Evolutionary conservation across 2,113 vertebrate species (phyloP).

Genomic region (Nerophis ophidion): DNA sequence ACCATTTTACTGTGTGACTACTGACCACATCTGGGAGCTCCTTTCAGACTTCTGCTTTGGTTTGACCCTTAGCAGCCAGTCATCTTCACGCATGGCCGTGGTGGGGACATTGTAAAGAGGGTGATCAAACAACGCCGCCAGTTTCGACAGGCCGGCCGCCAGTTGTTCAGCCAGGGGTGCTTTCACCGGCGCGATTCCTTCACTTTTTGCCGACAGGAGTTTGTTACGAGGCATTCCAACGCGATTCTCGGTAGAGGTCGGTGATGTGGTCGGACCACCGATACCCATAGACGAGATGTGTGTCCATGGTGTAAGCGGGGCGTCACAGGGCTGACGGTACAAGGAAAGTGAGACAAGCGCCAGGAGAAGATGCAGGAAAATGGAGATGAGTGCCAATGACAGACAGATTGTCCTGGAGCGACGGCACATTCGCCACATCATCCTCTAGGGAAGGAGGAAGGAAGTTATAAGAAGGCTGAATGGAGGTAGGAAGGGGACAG

Average conservation of each 20-base stretch:
- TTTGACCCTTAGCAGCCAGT: constrained; percentile 73
- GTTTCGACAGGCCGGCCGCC: constrained; percentile 52
- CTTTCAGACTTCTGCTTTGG: constrained; percentile 60
- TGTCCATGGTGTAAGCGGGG: constrained; percentile 8
- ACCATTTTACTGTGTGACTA: background rate
- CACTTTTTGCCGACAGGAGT: background rate
- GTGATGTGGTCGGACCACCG: constrained; percentile 2
- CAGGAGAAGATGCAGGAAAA: constrained; percentile 69
- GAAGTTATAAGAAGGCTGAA: constrained; percentile 4
- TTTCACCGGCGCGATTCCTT: background rate
- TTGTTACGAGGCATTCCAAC: background rate
- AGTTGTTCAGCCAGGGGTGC: background rate
- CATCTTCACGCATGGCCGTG: constrained; percentile 57
- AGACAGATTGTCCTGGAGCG: constrained; percentile 67
- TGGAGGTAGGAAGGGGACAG: background rate
- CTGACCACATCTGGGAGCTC: constrained; percentile 73
- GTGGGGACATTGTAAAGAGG: constrained; percentile 68
- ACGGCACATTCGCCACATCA: constrained; percentile 52
- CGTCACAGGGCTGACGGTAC: constrained; percentile 37
- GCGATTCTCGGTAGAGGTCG: constrained; percentile 7
- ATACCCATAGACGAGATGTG: constrained; percentile 12
- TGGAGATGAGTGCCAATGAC: constrained; percentile 59
- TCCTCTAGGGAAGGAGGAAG: constrained; percentile 26
- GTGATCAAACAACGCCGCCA: constrained; percentile 73
- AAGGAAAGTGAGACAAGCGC: constrained; percentile 48